Base-by-base conservation (phyloP, 2,888 invertebrate genomes). In the Orthosia gothica region DNA sequence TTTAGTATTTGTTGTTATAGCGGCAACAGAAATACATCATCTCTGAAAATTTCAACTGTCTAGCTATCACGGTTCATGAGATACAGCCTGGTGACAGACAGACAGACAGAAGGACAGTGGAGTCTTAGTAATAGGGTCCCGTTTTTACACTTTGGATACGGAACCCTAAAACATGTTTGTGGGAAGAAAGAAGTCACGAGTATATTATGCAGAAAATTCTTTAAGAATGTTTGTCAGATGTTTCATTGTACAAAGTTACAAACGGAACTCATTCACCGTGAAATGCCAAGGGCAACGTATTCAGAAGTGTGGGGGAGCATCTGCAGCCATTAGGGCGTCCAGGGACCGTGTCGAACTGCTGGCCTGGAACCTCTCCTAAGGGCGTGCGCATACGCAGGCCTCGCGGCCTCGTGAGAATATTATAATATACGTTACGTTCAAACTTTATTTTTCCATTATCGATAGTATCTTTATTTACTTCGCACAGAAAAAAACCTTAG, bases 341-440 rank as follows among this genome's bases (percentile, higher is more conserved):
- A 94, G 92, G 91, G 87, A 91, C 93, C 95, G 94, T 95, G 93
- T 89, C 86, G 69, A 85, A 83, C 90, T 91, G 89, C 83, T 91
- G 87, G 91, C 76, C 93, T 91, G 92, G 93, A 95, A 95, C 95
- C 79, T 83, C 81, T 68, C 68, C 76, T 70, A 71, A 86, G 89
- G 90, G 81, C 83, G 74, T 82, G 85, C 87, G 86, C 87, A 87
- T 73, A 76, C 80, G 88, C 88, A 88, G 81, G 26, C 52, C 76
- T 65, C 81, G 80, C 84, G 82, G 26, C 52, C 76, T 67, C 81
- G 80, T 86, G 87, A 86, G 81, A 89, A 88, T 76, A 79, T 72
- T n/a, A n/a, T n/a, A n/a, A n/a, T n/a, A n/a, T n/a, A n/a, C 82
- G 77, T 81, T 84, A 72, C 75, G 75, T 83, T 76, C 70, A 70